Conservation (phyloP, 2,113 vertebrate genomes). For the Cygnus buccinator region DNA sequence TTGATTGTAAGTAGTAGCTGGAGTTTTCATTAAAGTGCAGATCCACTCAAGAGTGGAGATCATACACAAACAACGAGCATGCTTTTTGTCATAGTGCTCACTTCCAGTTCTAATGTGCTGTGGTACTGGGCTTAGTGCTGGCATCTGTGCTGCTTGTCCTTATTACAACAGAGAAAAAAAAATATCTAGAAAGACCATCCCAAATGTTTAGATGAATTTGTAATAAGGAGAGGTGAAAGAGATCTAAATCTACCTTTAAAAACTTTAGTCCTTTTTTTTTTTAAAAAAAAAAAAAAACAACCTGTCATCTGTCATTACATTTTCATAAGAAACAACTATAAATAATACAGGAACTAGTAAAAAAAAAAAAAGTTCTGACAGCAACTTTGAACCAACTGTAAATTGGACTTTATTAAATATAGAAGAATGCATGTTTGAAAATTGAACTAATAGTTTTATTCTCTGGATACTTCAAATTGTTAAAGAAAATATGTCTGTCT, state of each 20-base stretch:
- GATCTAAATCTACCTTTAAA: neutral
- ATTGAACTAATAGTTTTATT: neutral
- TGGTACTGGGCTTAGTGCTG: neutral
- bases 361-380: neutral
- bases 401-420: neutral
- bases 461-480: neutral
- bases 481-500: neutral
- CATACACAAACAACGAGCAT: neutral
- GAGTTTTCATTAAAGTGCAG: neutral
- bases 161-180: neutral
- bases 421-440: neutral
- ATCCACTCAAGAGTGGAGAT: neutral
- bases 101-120: neutral
- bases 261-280: neutral
- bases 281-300: neutral
- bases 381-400: neutral
- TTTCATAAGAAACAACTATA: neutral
- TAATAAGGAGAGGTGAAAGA: neutral
- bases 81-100: rapidly evolving
- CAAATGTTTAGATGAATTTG: neutral
- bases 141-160: neutral
- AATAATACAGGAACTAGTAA: neutral
- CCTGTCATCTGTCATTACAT: neutral
- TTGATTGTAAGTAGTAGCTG: neutral
- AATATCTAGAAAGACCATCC: neutral